Evolutionary conservation across 2,888 invertebrate species (phyloP).

Genomic region (Nephrotoma guestfalica): DNA sequence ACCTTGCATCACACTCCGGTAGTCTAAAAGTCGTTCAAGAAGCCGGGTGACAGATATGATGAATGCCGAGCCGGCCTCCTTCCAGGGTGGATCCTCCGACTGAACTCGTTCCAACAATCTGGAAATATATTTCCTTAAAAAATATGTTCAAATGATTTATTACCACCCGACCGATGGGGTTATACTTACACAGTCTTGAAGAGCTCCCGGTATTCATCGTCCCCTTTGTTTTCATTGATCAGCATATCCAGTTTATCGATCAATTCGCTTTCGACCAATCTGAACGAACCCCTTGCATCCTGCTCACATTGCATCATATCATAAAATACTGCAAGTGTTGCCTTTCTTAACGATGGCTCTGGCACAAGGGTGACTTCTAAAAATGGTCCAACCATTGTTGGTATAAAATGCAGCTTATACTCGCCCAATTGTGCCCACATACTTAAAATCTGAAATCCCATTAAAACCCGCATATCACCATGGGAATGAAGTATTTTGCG

Average conservation of each 20-base stretch:
- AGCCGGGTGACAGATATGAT: constrained; percentile 83
- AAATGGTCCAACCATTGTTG: constrained; percentile 85
- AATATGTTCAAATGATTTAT: background rate
- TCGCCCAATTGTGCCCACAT: constrained; percentile 86
- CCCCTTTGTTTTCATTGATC: constrained; percentile 87
- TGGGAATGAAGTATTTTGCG: constrained; percentile 65
- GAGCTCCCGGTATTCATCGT: constrained; percentile 82
- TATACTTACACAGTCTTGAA: constrained; percentile 87
- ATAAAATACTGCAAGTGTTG: constrained; percentile 82
- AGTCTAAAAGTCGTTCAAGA: constrained; percentile 78
- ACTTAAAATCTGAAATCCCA: constrained; percentile 82
- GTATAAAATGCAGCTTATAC: constrained; percentile 77
- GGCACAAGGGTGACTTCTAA: constrained; percentile 86
- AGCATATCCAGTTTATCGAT: constrained; percentile 88
- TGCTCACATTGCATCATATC: constrained; percentile 89
- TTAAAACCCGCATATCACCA: constrained; percentile 81
- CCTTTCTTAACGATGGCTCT: constrained; percentile 69
- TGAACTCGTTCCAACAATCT: constrained; percentile 77
- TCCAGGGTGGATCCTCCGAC: constrained; percentile 73
- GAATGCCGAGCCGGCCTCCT: constrained; percentile 82
- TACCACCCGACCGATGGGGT: constrained; percentile 5
- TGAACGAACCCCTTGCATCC: constrained; percentile 67
- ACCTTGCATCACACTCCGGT: constrained; percentile 88
- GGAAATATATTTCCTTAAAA: background rate
- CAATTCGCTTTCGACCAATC: constrained; percentile 81